Evolutionary conservation across 2,797 vertebrate genomes (phyloP), one percentile per base, ranked within the genome.

Genomic region (Oreortyx pictus): DNA sequence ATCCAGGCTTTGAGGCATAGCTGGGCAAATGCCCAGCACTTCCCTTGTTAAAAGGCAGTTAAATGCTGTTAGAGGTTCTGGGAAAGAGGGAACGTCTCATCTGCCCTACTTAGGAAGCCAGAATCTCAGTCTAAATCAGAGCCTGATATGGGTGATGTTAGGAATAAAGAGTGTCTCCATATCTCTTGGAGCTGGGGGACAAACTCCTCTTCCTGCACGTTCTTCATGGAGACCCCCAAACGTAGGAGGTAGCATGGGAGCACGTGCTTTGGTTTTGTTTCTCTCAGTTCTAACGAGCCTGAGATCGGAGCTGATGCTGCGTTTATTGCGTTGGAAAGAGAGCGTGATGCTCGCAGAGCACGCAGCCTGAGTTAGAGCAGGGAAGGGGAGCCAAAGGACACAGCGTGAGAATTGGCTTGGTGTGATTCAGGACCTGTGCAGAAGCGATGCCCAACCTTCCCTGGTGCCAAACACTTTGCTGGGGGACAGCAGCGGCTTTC

Each of bases 321-420:
- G 0, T 52, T 74, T 46, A 5, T 60, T 60, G 74, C 75, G 46
- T 6, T 88, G 85, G 65, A 82, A 89, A 52, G 35, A 44, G 14
- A 41, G 27, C 0, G 0, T 44, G 76, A 29, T 89, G 47, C 37
- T 79, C 35, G 10, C 64, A 9, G 35, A 57, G 15, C 46, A 35
- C 1, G 1, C 22, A 24, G 64, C 2, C 0, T 52, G 46, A 27
- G 1, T 16, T 79, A 67, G 78, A 33, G 71, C 47, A 60, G 22
- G 31, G 54, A 80, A 88, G 52, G 43, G 52, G 27, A 82, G 73
- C 70, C 70, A 62, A 82, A 88, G 76, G 68, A 18, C 50, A 19
- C 3, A 1, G 35, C 11, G 37, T 68, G 64, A 85, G 64, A 54
- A 79, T 39, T 11, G 37, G 25, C 23, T 54, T 35, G 59, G 29